Percentiles rank a stretch among this genome's conserved stretches.
phyloP scores from a whole-genome alignment of 2,888 invertebrate species.

The Polia nebulosa region DNA sequence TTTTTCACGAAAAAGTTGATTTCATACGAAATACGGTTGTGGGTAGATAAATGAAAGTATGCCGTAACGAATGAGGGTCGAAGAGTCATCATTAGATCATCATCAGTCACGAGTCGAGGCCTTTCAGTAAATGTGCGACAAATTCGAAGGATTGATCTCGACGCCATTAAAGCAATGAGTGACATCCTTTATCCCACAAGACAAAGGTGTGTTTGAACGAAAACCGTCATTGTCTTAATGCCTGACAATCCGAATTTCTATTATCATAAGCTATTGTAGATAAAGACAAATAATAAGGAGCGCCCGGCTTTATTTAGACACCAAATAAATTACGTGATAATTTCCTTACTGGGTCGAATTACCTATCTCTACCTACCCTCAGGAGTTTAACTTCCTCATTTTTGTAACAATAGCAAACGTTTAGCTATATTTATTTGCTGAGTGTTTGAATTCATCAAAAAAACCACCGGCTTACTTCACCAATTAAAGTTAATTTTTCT shows the following conservation, averaged over 20 bases:
- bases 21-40: neutral
- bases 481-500: constrained; percentile 1
- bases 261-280: constrained; percentile 49
- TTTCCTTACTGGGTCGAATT: constrained; percentile 18
- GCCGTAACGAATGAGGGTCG: constrained; percentile 37
- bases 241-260: constrained; percentile 46
- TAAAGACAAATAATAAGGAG: constrained; percentile 37
- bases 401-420: constrained; percentile 22
- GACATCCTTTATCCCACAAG: constrained; percentile 61
- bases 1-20: constrained; percentile 9
- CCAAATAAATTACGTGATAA: constrained; percentile 29
- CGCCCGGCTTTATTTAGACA: constrained; percentile 18
- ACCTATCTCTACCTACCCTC: neutral
- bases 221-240: constrained; percentile 59
- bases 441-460: constrained; percentile 2
- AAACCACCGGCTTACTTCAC: constrained; percentile 7
- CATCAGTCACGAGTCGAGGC: constrained; percentile 39
- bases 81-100: constrained; percentile 34
- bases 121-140: constrained; percentile 49
- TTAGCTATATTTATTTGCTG: neutral
- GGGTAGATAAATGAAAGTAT: constrained; percentile 29
- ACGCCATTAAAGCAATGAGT: constrained; percentile 59
- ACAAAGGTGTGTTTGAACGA: constrained; percentile 64
- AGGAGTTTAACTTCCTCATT: neutral
- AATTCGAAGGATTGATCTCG: constrained; percentile 53